Evolutionary conservation across 2,888 invertebrate species (phyloP).

Genomic region (Heliconius sara): DNA sequence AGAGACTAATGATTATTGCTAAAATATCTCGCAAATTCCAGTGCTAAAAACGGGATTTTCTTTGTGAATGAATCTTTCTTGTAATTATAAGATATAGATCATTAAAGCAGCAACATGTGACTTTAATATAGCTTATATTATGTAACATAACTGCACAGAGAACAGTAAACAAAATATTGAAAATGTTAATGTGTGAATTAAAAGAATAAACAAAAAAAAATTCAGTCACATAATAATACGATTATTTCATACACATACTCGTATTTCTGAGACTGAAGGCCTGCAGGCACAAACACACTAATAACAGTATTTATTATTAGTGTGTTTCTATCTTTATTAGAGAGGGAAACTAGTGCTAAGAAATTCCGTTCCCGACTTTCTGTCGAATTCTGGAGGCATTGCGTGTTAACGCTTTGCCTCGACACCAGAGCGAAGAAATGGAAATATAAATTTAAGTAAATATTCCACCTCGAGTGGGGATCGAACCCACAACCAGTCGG

Average conservation of each 20-base stretch:
- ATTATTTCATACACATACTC: neutral
- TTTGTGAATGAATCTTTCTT: neutral
- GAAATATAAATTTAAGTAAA: too few species aligned
- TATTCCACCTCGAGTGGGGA: too few species aligned
- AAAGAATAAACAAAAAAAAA: neutral
- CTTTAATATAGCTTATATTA: neutral
- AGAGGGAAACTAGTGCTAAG: too few species aligned
- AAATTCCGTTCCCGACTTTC: too few species aligned
- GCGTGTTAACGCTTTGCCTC: too few species aligned
- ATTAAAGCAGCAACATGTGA: neutral
- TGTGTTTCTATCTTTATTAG: too few species aligned
- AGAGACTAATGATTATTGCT: neutral
- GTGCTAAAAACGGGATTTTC: neutral
- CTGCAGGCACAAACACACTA: too few species aligned
- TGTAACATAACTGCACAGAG: neutral
- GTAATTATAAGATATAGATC: neutral
- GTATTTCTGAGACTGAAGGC: too few species aligned
- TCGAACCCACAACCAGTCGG: too few species aligned
- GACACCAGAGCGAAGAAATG: too few species aligned
- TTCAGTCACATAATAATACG: neutral
- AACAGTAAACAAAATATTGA: neutral
- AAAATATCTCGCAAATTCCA: neutral
- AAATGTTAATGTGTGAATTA: neutral
- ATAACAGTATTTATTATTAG: too few species aligned
- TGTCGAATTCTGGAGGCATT: too few species aligned